These are phyloP conservation scores for Perca fluviatilis DNA, from an alignment of 2,113 vertebrate genomes.

Conservation along the genomic window DNA sequence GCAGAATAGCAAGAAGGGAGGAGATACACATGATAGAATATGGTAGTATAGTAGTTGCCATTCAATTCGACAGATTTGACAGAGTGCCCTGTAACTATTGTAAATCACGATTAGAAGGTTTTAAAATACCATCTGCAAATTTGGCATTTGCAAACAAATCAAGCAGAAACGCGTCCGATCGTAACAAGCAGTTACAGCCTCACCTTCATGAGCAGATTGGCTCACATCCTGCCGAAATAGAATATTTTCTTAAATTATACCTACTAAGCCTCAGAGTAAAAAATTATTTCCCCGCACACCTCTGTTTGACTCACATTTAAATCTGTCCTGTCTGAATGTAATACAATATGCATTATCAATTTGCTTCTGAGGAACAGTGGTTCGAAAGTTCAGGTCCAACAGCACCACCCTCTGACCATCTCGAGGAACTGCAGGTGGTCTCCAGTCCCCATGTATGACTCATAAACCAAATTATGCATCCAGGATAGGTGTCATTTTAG, in stretches of 20 bases:
- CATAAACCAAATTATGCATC: slow-evolving; percentile 36
- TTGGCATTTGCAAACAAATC: not conserved
- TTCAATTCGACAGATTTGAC: not conserved
- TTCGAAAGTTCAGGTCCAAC: slow-evolving; percentile 67
- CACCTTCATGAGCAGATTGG: not conserved
- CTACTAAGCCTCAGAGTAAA: slow-evolving; percentile 55
- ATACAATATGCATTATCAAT: slow-evolving; percentile 62
- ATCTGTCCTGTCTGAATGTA: slow-evolving; percentile 44
- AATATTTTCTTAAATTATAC: slow-evolving; percentile 46
- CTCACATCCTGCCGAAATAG: slow-evolving; percentile 13
- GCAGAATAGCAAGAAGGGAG: slow-evolving; percentile 63
- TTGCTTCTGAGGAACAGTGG: not conserved
- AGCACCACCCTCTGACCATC: slow-evolving; percentile 72
- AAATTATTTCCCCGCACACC: slow-evolving; percentile 47
- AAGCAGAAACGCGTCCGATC: not conserved
- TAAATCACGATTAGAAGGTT: not conserved
- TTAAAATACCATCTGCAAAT: not conserved
- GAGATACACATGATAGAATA: slow-evolving; percentile 9
- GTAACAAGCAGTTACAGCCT: slow-evolving; percentile 3
- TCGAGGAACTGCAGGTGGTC: not conserved
- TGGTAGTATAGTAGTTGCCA: not conserved
- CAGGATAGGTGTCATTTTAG: slow-evolving; percentile 2
- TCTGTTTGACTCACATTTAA: slow-evolving; percentile 56
- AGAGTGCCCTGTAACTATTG: not conserved
- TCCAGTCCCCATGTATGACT: slow-evolving; percentile 17